A percentile compares a stretch with the other conserved stretches of the same genome.
Evolutionary conservation across 2,888 invertebrate species (phyloP).

Genomic region (Sinotaia quadrata): DNA sequence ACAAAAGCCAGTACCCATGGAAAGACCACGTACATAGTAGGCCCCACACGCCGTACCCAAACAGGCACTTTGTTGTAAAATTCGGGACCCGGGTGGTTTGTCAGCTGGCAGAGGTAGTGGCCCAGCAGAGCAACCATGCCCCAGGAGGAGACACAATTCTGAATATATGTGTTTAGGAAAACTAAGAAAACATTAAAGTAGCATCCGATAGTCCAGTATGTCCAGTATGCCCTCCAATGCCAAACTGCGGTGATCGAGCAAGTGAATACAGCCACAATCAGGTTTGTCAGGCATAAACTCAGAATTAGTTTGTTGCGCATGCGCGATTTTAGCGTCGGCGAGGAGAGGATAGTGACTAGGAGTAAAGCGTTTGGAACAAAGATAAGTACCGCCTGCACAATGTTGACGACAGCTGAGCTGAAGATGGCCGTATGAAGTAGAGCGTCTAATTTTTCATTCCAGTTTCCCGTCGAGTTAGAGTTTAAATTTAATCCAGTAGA

Average conservation of each 20-base stretch:
- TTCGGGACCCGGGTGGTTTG: conserved; percentile 2
- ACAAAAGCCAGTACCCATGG: neutral
- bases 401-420: neutral
- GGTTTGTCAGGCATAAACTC: conserved; percentile 10
- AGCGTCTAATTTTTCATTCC: too few species aligned
- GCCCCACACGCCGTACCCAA: neutral
- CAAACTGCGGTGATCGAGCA: conserved; percentile 7
- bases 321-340: neutral
- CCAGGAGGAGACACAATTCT: conserved; percentile 18
- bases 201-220: conserved; percentile 16
- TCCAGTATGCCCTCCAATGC: neutral
- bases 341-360: conserved; percentile 2
- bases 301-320: conserved; percentile 16
- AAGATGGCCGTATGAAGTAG: neutral
- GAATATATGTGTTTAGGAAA: conserved; percentile 1
- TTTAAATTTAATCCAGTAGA: too few species aligned
- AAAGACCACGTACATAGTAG: conserved; percentile 1
- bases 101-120: conserved; percentile 15
- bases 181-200: neutral
- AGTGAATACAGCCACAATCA: conserved; percentile 8
- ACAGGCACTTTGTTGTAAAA: neutral
- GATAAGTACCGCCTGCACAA: conserved; percentile 13
- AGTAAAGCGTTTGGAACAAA: conserved; percentile 5
- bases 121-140: conserved; percentile 8
- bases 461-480: too few species aligned